These are phyloP conservation scores for Fissipunctia ypsillon DNA, from an alignment of 2,888 invertebrate species.

Conservation along the genomic window DNA sequence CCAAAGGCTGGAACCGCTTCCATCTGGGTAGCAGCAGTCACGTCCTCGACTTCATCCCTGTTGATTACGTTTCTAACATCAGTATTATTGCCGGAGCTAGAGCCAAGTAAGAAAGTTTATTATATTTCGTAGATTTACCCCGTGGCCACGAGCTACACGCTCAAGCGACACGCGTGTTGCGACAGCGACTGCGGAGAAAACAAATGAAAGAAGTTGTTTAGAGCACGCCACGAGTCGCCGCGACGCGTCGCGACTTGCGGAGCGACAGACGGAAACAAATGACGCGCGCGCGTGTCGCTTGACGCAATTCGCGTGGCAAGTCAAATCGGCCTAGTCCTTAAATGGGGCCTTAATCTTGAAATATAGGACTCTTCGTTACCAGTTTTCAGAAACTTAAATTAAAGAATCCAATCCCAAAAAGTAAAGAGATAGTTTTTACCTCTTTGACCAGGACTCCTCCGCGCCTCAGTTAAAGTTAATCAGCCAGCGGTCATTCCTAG, in stretches of 20 bases:
- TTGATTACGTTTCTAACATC: slow-evolving; percentile 96
- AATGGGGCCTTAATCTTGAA: background rate
- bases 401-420: background rate
- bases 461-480: background rate
- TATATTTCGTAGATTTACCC: background rate
- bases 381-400: too few relatives aligned
- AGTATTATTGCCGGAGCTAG: slow-evolving; percentile 93
- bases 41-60: slow-evolving; percentile 94
- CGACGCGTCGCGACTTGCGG: background rate
- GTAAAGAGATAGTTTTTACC: background rate
- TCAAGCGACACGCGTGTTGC: background rate
- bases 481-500: background rate
- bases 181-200: too few relatives aligned
- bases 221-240: background rate
- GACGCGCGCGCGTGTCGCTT: background rate
- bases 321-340: background rate
- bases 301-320: background rate
- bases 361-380: too few relatives aligned
- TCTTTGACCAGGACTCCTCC: background rate
- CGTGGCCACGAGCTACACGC: too few relatives aligned
- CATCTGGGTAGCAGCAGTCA: slow-evolving; percentile 93
- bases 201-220: background rate
- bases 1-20: slow-evolving; percentile 92
- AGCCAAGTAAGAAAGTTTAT: slow-evolving; percentile 60
- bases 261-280: too few relatives aligned